Percentiles rank a stretch among this genome's conserved stretches.
Evolutionary conservation across 2,113 vertebrate species (phyloP).

Genomic region (Alces alces): DNA sequence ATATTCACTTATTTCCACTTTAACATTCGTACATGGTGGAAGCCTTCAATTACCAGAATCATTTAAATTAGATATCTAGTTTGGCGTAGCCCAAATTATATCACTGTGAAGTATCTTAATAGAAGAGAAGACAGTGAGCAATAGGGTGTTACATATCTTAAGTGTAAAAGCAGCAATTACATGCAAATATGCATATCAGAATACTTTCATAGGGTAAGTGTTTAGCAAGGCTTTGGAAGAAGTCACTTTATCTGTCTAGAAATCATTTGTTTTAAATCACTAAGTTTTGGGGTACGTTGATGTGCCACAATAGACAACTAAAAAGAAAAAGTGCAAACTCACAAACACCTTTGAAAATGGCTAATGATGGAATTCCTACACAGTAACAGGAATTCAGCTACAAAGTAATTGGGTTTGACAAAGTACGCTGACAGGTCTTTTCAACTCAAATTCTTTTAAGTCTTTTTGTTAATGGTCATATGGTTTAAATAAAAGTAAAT

Average conservation of each 20-base stretch:
- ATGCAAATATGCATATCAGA: neutral
- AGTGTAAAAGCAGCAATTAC: neutral
- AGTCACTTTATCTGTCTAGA: neutral
- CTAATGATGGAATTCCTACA: neutral
- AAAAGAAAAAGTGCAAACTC: neutral
- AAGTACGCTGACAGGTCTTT: neutral
- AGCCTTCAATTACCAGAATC: neutral
- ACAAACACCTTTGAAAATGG: neutral
- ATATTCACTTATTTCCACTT: neutral
- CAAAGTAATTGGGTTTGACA: neutral
- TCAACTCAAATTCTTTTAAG: neutral
- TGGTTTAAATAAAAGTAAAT: neutral
- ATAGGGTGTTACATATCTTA: neutral
- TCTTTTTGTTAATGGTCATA: neutral
- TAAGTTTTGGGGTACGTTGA: neutral
- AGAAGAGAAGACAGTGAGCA: neutral
- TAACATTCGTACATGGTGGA: neutral
- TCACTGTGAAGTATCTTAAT: neutral
- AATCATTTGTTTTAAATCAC: neutral
- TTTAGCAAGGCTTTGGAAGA: neutral
- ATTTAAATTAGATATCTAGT: neutral
- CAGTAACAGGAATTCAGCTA: neutral
- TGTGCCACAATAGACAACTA: neutral
- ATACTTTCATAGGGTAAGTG: neutral
- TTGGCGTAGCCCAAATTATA: neutral